Base-by-base conservation (phyloP, 1,140 invertebrate genomes). In the Pogonomyrmex californicus region DNA sequence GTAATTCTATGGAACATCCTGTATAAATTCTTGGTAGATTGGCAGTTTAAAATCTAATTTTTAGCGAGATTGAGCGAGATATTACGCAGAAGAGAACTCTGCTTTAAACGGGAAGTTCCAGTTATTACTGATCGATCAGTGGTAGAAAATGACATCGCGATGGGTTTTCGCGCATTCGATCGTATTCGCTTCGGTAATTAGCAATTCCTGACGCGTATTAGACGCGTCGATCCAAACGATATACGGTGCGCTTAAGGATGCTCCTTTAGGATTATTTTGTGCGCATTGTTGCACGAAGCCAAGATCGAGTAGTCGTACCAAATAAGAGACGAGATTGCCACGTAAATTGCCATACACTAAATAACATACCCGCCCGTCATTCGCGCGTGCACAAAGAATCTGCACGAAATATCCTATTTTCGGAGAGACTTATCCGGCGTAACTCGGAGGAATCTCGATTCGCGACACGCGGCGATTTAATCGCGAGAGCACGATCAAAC, bases 41-140 rank as follows among this genome's bases (percentile, higher is more conserved):
- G 33, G 47, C 44, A 79, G 65, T 79, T 79, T 41, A 44, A 14
- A 23, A 66, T 49, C 44, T 65, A 78, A 33, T 30, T 44, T 30
- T 36, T 41, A 30, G 33, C 23, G 49, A 54, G 33, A 77, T 63
- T n/a, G n/a, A 49, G n/a, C 23, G 23, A 60, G 5, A 77, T 23
- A 23, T 41, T 44, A 68, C 14, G 33, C n/a, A 23, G 6, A 30
- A 41, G 41, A 63, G 44, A 63, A 17, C 4, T 77, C 38, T 9
- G 14, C 7, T 36, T 76, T 23, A 7, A 79, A 51, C 7, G 62
- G 41, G 47, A 66, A 33, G 14, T 54, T 54, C 47, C 12, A 66
- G 17, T 66, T 51, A 54, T 65, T 65, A 66, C 1, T 54, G 41
- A 65, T 65, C 76, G 60, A 38, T 79, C 44, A n/a, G 60, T 36